phyloP scores from a whole-genome alignment of 2,888 invertebrate species.

The Lingula anatina region DNA sequence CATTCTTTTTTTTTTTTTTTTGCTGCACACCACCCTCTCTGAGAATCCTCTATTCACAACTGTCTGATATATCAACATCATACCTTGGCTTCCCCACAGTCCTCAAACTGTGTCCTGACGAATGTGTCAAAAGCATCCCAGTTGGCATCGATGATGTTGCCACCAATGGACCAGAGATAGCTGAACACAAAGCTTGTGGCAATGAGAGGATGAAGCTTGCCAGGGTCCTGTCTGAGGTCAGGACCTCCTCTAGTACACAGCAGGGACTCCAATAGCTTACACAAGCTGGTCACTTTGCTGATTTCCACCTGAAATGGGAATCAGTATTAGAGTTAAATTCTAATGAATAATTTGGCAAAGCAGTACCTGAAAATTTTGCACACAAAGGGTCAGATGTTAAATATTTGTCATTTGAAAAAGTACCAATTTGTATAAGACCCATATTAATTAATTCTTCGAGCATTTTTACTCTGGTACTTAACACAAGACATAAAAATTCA shows the following conservation, averaged over 20 bases:
- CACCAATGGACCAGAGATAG: slow-evolving; percentile 81
- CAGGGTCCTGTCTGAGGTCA: slow-evolving; percentile 60
- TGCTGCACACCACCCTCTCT: no score
- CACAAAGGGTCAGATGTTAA: no score
- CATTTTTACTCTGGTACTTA: no score
- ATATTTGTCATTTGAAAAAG: no score
- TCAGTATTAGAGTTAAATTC: not conserved
- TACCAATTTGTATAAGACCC: no score
- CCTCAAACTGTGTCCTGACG: slow-evolving; percentile 66
- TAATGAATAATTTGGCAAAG: no score
- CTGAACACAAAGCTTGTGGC: slow-evolving; percentile 76
- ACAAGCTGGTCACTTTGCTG: slow-evolving; percentile 73
- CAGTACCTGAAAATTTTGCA: no score
- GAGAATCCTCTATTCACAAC: no score
- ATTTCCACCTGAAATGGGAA: slow-evolving; percentile 66
- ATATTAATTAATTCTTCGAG: no score
- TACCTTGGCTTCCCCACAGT: slow-evolving; percentile 64
- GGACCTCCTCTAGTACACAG: slow-evolving; percentile 63
- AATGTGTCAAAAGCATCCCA: slow-evolving; percentile 67
- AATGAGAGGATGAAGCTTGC: slow-evolving; percentile 61
- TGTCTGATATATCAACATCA: no score
- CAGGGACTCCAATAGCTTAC: slow-evolving; percentile 68
- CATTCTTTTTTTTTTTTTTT: no score
- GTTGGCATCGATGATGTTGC: slow-evolving; percentile 69
- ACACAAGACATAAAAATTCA: no score